Conservation (phyloP, 2,797 vertebrate genomes). For the Macropus fuliginosus region DNA sequence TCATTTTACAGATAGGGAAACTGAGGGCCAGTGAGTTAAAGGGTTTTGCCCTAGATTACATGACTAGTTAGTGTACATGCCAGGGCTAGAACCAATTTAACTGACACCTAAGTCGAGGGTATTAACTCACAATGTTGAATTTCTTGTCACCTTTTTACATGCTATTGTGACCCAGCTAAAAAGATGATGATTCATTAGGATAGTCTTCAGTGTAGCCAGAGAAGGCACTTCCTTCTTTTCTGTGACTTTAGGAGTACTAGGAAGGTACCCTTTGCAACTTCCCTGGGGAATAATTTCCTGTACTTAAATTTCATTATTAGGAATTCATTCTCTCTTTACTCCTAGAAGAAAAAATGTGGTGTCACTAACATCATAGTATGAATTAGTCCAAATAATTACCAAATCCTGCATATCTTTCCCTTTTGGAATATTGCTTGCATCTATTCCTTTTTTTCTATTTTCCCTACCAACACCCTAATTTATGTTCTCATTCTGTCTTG, state of each 20-base stretch:
- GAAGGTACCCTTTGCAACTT: background rate
- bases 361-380: background rate
- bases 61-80: background rate
- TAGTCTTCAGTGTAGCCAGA: background rate
- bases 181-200: background rate
- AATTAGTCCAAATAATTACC: background rate
- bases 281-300: background rate
- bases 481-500: background rate
- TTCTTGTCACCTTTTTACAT: background rate
- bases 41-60: background rate
- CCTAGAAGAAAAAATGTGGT: slow-evolving; percentile 32
- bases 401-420: background rate
- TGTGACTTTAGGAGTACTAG: background rate
- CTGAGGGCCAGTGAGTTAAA: background rate
- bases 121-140: no score
- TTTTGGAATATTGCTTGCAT: background rate
- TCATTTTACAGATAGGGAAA: background rate
- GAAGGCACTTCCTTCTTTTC: background rate
- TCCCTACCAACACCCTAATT: background rate
- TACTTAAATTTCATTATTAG: background rate
- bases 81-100: background rate
- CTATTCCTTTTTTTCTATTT: background rate
- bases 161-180: background rate
- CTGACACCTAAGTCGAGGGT: background rate
- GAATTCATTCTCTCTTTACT: background rate